These are phyloP conservation scores for Pelobates cultripes DNA, from an alignment of 2,797 vertebrate species.

Conservation along the genomic window DNA sequence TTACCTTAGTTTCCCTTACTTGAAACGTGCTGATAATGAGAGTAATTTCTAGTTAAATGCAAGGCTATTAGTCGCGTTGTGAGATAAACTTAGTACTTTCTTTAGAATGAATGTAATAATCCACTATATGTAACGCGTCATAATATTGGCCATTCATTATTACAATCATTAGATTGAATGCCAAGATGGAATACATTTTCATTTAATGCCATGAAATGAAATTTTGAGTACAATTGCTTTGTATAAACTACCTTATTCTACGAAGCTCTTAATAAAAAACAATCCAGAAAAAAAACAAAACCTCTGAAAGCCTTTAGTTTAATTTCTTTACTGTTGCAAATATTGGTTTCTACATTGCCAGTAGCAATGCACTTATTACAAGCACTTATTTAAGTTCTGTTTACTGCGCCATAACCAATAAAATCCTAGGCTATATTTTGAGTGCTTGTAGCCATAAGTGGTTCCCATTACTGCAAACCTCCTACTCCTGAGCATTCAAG, in stretches of 20 bases:
- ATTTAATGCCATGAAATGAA: neutral
- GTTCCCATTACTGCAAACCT: conserved; percentile 28
- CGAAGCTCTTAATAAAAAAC: conserved; percentile 14
- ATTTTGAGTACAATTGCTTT: conserved; percentile 9
- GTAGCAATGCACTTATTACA: conserved; percentile 26
- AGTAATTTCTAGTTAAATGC: no score
- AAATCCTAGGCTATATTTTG: conserved; percentile 2
- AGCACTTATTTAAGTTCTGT: conserved; percentile 12
- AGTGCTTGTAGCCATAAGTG: conserved; percentile 19
- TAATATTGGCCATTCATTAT: neutral
- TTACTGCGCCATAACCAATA: conserved; percentile 13
- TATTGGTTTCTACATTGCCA: conserved; percentile 3
- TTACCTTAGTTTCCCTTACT: no score
- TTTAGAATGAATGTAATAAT: no score
- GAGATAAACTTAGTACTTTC: no score
- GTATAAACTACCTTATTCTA: neutral
- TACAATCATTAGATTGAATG: neutral
- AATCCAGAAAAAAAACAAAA: neutral
- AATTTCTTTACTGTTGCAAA: conserved; percentile 17
- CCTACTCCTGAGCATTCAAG: conserved; percentile 2
- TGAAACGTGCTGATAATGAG: no score
- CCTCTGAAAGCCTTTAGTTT: conserved; percentile 20
- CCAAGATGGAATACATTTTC: neutral
- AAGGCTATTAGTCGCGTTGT: no score
- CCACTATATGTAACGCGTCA: neutral